Conservation (phyloP, 2,888 invertebrate species). For the Podabrus alpinus region DNA sequence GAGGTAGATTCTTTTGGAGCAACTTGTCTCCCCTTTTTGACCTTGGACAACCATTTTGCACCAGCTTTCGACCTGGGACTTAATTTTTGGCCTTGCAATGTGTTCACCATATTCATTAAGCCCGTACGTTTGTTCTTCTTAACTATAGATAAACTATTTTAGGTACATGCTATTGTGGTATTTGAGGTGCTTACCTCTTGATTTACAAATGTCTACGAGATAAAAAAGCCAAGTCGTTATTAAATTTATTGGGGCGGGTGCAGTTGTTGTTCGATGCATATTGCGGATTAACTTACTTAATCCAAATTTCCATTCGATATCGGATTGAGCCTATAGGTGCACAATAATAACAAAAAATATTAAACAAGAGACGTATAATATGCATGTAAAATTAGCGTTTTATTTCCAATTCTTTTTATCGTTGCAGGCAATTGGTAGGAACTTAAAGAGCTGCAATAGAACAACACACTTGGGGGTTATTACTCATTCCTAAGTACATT, state of each 20-base stretch:
- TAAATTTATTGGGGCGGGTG: conserved; percentile 96
- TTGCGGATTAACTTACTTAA: conserved; percentile 96
- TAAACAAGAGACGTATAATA: background rate
- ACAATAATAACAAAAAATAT: conserved; percentile 4
- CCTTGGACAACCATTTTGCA: conserved; percentile 86
- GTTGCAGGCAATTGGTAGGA: background rate
- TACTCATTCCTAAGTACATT: too few species aligned
- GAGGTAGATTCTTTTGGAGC: conserved; percentile 80
- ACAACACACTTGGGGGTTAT: background rate
- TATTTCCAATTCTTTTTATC: background rate
- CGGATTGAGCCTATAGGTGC: conserved; percentile 87
- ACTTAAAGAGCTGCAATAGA: background rate
- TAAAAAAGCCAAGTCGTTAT: conserved; percentile 93
- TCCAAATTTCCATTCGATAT: conserved; percentile 99
- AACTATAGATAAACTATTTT: conserved; percentile 10
- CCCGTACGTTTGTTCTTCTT: conserved; percentile 71
- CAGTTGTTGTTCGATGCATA: conserved; percentile 97
- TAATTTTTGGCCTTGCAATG: conserved; percentile 68
- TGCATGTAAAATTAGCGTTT: background rate
- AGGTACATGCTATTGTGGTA: background rate
- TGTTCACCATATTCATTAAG: conserved; percentile 80
- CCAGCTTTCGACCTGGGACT: conserved; percentile 86
- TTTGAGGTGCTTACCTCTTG: conserved; percentile 51
- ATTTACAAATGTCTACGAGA: conserved; percentile 76
- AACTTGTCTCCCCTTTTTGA: conserved; percentile 78